A percentile compares a stretch with the other conserved stretches of the same genome.
phyloP scores from a whole-genome alignment of 2,113 vertebrate species.

The Otolemur garnettii region DNA sequence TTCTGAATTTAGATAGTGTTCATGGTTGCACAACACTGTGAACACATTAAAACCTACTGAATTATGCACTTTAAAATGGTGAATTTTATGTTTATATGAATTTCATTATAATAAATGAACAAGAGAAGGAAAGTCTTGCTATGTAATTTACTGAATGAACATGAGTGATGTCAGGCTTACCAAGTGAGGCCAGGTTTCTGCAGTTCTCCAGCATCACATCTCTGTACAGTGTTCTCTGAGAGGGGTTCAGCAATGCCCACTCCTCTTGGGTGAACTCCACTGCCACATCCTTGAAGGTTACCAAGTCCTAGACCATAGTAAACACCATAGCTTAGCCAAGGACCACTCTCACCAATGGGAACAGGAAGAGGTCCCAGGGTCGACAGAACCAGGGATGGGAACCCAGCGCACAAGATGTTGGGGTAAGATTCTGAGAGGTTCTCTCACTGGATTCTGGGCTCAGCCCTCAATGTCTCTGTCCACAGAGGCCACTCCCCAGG shows the following conservation, averaged over 20 bases:
- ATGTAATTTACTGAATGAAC: accelerated
- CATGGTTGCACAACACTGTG: not conserved
- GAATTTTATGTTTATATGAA: not conserved
- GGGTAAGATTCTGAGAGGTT: not conserved
- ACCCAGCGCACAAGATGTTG: accelerated
- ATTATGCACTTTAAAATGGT: not conserved
- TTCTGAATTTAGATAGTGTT: not conserved
- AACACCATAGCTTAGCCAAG: not conserved
- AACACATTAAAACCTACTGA: not conserved
- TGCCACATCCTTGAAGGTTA: slow-evolving; percentile 76
- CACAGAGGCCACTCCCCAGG: too few species aligned
- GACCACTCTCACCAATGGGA: not conserved
- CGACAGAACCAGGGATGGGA: not conserved
- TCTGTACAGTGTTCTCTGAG: slow-evolving; percentile 70
- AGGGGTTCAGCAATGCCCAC: slow-evolving; percentile 69
- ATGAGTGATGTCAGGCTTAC: slow-evolving; percentile 19
- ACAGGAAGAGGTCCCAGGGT: not conserved
- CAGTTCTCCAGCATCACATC: slow-evolving; percentile 75
- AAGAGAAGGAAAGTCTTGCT: not conserved
- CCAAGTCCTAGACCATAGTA: slow-evolving; percentile 59
- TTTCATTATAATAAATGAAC: not conserved
- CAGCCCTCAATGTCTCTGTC: not conserved
- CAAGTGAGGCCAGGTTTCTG: slow-evolving; percentile 67
- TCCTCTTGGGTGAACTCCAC: slow-evolving; percentile 77
- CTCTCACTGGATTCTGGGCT: not conserved